Conservation (phyloP, 2,888 invertebrate genomes). For the Orthosia gothica region DNA sequence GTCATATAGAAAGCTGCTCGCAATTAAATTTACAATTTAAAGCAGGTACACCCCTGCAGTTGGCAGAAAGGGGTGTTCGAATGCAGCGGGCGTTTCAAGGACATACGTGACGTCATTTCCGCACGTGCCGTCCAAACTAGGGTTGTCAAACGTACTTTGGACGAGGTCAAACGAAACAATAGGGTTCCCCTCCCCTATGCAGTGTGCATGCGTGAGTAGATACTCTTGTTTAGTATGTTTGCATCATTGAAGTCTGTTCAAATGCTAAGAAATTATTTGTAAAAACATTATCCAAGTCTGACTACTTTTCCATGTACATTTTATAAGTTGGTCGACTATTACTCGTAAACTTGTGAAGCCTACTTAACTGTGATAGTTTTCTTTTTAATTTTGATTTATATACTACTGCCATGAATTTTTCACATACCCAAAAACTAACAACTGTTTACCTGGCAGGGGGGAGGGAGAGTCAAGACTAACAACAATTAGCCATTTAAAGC, state of each 20-base stretch:
- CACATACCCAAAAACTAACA: too few species aligned
- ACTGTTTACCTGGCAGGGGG: too few species aligned
- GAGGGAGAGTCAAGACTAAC: too few species aligned
- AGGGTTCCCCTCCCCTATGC: constrained; percentile 13
- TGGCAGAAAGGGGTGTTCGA: constrained; percentile 63
- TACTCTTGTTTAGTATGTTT: constrained; percentile 1
- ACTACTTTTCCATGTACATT: too few species aligned
- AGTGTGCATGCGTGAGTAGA: background rate
- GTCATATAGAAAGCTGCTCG: constrained; percentile 31
- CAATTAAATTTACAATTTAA: constrained; percentile 63
- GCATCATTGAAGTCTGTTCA: background rate
- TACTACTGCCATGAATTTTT: too few species aligned
- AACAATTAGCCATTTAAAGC: too few species aligned
- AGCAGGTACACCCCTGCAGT: constrained; percentile 59
- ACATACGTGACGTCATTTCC: constrained; percentile 74
- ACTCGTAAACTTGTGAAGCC: too few species aligned
- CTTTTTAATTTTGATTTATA: too few species aligned
- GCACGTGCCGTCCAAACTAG: constrained; percentile 39
- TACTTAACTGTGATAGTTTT: too few species aligned
- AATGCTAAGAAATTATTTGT: too few species aligned
- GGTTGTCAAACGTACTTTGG: constrained; percentile 28
- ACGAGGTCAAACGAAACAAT: constrained; percentile 30
- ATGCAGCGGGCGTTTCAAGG: constrained; percentile 75
- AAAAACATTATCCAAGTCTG: too few species aligned
- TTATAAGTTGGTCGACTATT: too few species aligned